These are phyloP conservation scores for Medauroidea extradentata DNA, from an alignment of 1,140 invertebrate genomes.

Conservation along the genomic window DNA sequence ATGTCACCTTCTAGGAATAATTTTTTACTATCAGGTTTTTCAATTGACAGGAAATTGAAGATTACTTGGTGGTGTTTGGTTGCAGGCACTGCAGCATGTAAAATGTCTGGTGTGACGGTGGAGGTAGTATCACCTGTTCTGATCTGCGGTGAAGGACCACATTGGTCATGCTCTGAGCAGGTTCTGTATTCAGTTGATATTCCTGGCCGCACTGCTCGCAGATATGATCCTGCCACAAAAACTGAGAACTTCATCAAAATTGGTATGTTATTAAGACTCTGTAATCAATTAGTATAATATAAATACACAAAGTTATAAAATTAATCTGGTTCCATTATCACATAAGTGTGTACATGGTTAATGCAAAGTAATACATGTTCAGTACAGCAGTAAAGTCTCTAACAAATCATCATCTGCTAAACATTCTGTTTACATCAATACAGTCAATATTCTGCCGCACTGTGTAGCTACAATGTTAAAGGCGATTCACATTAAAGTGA, in stretches of 20 bases:
- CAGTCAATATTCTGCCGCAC: too few species aligned
- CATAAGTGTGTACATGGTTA: background rate
- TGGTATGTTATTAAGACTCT: constrained; percentile 29
- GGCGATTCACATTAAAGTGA: too few species aligned
- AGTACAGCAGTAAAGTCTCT: too few species aligned
- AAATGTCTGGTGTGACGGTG: background rate
- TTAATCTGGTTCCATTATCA: background rate
- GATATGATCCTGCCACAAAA: constrained; percentile 51
- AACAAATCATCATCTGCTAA: too few species aligned
- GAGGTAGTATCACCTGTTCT: background rate
- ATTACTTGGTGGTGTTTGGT: too few species aligned
- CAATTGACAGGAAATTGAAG: too few species aligned
- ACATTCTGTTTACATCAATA: too few species aligned
- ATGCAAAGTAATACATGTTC: too few species aligned
- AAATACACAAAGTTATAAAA: background rate
- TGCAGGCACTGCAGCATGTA: too few species aligned
- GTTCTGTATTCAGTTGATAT: constrained; percentile 65
- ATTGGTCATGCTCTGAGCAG: constrained; percentile 59
- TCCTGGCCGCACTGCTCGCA: constrained; percentile 48
- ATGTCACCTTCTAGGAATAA: too few species aligned
- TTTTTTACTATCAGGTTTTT: too few species aligned
- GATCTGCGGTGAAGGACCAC: constrained; percentile 52
- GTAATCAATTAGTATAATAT: background rate
- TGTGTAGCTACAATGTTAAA: too few species aligned
- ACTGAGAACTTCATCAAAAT: constrained; percentile 44